Evolutionary conservation across 2,797 vertebrate genomes (phyloP).

Genomic region (Triplophysa bombifrons): DNA sequence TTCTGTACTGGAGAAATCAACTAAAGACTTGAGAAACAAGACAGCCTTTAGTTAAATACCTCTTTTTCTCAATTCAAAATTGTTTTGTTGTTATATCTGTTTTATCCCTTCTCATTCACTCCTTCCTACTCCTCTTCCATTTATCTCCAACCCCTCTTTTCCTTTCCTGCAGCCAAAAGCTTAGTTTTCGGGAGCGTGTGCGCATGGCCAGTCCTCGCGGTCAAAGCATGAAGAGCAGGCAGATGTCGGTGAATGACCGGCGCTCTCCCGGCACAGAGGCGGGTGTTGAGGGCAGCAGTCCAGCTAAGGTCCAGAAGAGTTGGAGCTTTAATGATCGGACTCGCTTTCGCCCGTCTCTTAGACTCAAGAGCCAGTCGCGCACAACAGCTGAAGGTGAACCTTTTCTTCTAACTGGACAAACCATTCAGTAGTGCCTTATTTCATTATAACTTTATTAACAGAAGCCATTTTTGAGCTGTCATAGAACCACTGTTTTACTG

Average conservation of each 20-base stretch:
- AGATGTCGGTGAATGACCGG: conserved; percentile 84
- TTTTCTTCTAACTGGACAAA: no score
- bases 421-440: not conserved
- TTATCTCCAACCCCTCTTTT: not conserved
- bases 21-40: not conserved
- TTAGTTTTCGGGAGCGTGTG: conserved; percentile 95
- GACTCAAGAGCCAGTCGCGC: conserved; percentile 93
- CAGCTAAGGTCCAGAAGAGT: conserved; percentile 98
- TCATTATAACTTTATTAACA: no score
- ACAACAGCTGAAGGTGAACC: conserved; percentile 84
- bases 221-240: conserved; percentile 92
- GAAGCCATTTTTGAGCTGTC: no score
- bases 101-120: conserved; percentile 17
- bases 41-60: conserved; percentile 40
- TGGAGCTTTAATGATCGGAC: conserved; percentile 99
- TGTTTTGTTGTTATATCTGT: conserved; percentile 18
- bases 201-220: conserved; percentile 95
- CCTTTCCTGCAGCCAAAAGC: conserved; percentile 84
- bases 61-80: conserved; percentile 56
- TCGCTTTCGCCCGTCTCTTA: conserved; percentile 91
- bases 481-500: not conserved
- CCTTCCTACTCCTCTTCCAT: conserved; percentile 18
- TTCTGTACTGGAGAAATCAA: not conserved
- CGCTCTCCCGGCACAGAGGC: conserved; percentile 87
- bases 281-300: conserved; percentile 84